phyloP scores from a whole-genome alignment of 2,797 vertebrate species.

The Urophycis tenuis region DNA sequence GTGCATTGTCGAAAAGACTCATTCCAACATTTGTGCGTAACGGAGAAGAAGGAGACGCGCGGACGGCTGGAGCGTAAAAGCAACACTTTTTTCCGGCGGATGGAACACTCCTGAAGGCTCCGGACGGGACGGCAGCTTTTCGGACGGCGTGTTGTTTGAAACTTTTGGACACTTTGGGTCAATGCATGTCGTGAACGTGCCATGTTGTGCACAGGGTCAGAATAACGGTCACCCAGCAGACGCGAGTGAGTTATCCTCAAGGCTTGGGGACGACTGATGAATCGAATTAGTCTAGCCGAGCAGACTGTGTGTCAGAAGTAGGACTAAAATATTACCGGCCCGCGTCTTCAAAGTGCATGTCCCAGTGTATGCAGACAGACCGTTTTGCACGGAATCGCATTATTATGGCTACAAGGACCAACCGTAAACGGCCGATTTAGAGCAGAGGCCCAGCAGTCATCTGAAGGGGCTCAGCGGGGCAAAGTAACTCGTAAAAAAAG shows the following conservation, averaged over 20 bases:
- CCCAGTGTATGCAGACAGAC: constrained; percentile 23
- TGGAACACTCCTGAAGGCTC: too few relatives aligned
- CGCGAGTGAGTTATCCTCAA: constrained; percentile 57
- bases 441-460: constrained; percentile 10
- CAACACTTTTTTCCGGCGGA: neutral
- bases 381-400: constrained; percentile 12
- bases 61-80: neutral
- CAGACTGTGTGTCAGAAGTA: constrained; percentile 54
- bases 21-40: neutral
- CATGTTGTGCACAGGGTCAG: constrained; percentile 42
- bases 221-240: constrained; percentile 63
- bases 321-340: constrained; percentile 41
- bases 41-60: neutral
- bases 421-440: constrained; percentile 6
- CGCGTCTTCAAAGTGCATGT: constrained; percentile 1
- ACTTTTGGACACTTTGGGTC: neutral
- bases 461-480: neutral
- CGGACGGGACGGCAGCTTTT: neutral
- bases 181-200: neutral
- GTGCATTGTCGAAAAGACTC: constrained; percentile 11
- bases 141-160: neutral
- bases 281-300: constrained; percentile 40
- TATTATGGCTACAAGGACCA: constrained; percentile 26
- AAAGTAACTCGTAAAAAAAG: constrained; percentile 9
- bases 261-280: constrained; percentile 24